Base-by-base conservation (phyloP, 2,888 invertebrate species). In the Lithophane semibrunnea region DNA sequence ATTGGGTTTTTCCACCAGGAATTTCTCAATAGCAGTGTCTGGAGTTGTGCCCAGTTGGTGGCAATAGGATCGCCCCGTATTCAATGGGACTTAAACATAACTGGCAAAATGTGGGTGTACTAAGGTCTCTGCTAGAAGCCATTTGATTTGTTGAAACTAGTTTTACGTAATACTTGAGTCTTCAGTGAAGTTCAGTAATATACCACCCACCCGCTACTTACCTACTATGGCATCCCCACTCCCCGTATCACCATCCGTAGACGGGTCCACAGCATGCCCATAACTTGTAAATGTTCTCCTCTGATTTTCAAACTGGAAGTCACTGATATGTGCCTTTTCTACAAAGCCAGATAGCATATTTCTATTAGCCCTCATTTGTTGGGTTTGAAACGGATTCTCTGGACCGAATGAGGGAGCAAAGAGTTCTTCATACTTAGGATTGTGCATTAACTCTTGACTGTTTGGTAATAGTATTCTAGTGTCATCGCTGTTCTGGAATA, bases 301-400 rank as follows among this genome's bases (percentile, higher is more conserved):
- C 92, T 99, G 99, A 93, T 99, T 99, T 94, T 99, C 99, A 97
- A 99, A 99, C 90, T 99, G 99, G 94, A 99, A 99, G 89, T 99
- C 98, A 94, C 98, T 99, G 70, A 99, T 98, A 93, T 99, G 99
- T 0, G 99, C 99, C 84, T 98, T 98, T 92, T 99, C 99, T 0
- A 99, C 98, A 95, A 97, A 99, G 1, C 99, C 99, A 0, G 99
- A 98, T 18, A 99, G 96, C 89, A 98, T 99, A 92, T 99, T 99
- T 92, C 99, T 98, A 10, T 97, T 97, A 0, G 99, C 98, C 84
- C 97, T 97, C 96, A 99, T 98, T 91, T 99, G 99, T 91, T 98
- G 98, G 0, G 99, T 99, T 94, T 98, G 98, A 92, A 98, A 99
- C 0, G 99, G 99, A 95, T 99, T 99, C 87, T 98, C 98, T 0